These are phyloP conservation scores for Drosophila bipectinata DNA, from an alignment of 1,140 invertebrate species.

Conservation along the genomic window DNA sequence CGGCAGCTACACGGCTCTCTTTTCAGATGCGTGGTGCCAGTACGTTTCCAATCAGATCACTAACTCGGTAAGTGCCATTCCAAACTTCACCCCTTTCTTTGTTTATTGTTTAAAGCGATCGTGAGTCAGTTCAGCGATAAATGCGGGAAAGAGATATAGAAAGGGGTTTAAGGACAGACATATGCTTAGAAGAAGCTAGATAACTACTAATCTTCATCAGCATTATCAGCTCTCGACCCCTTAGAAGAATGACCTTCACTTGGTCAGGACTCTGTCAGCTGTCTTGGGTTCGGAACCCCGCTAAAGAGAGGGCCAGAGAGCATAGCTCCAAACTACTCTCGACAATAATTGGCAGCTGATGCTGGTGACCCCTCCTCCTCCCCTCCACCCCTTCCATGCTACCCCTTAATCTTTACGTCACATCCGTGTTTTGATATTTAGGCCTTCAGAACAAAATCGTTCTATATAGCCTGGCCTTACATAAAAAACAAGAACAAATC, in stretches of 20 bases:
- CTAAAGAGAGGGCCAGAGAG: neutral
- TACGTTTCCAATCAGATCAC: constrained; percentile 68
- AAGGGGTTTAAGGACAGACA: neutral
- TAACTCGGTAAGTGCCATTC: constrained; percentile 63
- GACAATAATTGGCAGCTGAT: neutral
- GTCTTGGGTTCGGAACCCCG: neutral
- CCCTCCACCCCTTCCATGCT: too few species aligned
- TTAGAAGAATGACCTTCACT: neutral
- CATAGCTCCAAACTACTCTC: too few species aligned
- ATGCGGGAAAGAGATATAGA: neutral
- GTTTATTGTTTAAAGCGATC: constrained; percentile 5
- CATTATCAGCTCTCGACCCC: too few species aligned
- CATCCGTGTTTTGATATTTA: constrained; percentile 39
- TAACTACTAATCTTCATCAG: too few species aligned
- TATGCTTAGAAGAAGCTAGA: too few species aligned
- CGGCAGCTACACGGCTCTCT: constrained; percentile 62
- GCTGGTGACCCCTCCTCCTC: neutral
- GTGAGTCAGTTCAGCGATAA: constrained; percentile 15
- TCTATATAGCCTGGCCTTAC: constrained; percentile 41
- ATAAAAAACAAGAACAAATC: constrained; percentile 15
- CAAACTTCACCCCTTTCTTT: constrained; percentile 26
- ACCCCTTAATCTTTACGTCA: constrained; percentile 15
- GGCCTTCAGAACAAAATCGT: constrained; percentile 16
- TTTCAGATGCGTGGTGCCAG: constrained; percentile 74
- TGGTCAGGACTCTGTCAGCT: neutral